Evolutionary conservation across 2,797 vertebrate genomes (phyloP).

Genomic region (Ambastaia sidthimunki): DNA sequence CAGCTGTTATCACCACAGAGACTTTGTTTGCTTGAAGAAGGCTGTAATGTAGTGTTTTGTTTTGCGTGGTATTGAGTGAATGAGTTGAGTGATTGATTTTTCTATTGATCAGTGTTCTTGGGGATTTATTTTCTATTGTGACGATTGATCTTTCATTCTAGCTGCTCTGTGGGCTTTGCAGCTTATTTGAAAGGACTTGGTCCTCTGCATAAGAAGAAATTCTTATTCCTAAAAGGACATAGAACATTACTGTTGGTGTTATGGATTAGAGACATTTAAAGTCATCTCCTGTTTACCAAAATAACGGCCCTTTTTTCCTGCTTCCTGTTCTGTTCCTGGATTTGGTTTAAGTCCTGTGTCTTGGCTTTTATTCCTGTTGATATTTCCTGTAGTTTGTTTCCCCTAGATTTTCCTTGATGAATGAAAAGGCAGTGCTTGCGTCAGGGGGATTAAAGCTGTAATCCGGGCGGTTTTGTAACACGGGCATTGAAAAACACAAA

Average conservation of each 20-base stretch:
- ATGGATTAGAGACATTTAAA: background rate
- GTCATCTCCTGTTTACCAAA: background rate
- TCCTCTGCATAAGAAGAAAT: constrained; percentile 15
- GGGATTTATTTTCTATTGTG: constrained; percentile 48
- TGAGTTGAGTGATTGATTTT: constrained; percentile 67
- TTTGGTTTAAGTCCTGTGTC: background rate
- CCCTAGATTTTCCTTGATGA: constrained; percentile 54
- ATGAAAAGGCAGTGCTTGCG: constrained; percentile 69
- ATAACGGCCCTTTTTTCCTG: background rate
- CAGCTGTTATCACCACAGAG: constrained; percentile 24
- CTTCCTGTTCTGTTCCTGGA: background rate
- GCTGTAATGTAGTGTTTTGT: constrained; percentile 15
- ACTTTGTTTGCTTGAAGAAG: constrained; percentile 38
- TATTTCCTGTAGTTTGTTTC: background rate
- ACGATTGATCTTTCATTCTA: constrained; percentile 46
- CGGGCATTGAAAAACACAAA: constrained; percentile 63
- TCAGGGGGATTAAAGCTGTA: constrained; percentile 72
- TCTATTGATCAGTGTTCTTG: constrained; percentile 61
- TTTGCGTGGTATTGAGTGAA: constrained; percentile 27
- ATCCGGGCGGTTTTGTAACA: constrained; percentile 75
- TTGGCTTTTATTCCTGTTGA: background rate
- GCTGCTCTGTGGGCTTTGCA: constrained; percentile 11
- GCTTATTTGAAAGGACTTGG: background rate
- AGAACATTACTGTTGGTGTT: background rate
- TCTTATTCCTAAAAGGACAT: background rate